Evolutionary conservation across 2,113 vertebrate genomes (phyloP), one percentile per base, ranked within the genome.

Genomic region (Scomber japonicus): DNA sequence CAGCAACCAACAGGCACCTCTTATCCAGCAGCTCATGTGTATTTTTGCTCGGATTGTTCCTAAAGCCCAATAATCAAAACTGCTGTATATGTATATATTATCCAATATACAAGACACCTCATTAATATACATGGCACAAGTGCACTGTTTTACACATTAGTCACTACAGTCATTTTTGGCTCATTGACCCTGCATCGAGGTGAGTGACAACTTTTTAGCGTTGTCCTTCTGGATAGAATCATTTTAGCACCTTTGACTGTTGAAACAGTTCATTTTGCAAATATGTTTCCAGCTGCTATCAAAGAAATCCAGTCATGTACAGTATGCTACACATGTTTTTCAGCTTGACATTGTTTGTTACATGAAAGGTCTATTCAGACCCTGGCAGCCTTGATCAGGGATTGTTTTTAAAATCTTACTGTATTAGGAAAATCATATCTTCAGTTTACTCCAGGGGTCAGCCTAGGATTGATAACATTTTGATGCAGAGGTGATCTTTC

Each of bases 161-260:
- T 68, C 72, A 76, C 44, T 73, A 69, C 74, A 81, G 75, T 84
- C 31, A 27, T 40, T 82, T 86, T 84, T 70, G 81, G 84, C 84
- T 85, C 71, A 79, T 64, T 81, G 77, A 87, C 55, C 63, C 59
- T 63, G 62, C 68, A 44, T 72, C 11, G 46, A 85, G 46, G 64
- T 50, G 60, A 68, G 51, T 30, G 70, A 45, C 61, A 64, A 68
- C 53, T 53, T 66, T 71, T 74, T 8, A 81, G 62, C 40, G 64
- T 59, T 69, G 35, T 75, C 57, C 35, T 14, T 84, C 44, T 59
- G 53, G 76, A 64, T 63, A 51, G 45, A 74, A 83, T 70, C 24
- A 5, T 66, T 85, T 82, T 84, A 92, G 92, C 91, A 91, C 90
- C 91, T 86, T 80, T 70, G 72, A 85, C 80, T 79, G 76, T 81